Conservation (phyloP, 2,888 invertebrate species). For the Baronia brevicornis region DNA sequence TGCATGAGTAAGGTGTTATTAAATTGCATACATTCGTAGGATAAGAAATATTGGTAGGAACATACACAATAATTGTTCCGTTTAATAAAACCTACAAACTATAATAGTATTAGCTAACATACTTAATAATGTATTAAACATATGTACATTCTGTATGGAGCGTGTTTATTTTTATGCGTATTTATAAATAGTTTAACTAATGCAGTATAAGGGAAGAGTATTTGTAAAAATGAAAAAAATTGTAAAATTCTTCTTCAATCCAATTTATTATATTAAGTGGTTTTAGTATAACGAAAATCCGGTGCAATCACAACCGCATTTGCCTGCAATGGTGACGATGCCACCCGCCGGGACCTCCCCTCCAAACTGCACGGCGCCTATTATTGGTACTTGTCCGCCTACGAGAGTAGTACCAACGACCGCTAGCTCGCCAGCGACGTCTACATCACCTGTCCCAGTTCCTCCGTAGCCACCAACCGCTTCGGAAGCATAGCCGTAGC, state of each 20-base stretch:
- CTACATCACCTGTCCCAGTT: constrained; percentile 8
- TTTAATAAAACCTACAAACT: no score
- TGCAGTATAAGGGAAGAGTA: no score
- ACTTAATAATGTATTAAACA: no score
- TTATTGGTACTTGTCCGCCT: constrained; percentile 9
- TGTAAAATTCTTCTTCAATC: not conserved
- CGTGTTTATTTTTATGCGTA: no score
- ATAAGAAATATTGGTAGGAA: no score
- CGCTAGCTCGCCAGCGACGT: constrained; percentile 10
- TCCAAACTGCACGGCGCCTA: constrained; percentile 11
- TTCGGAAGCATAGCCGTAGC: constrained; percentile 3
- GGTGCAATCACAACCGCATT: constrained; percentile 9
- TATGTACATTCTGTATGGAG: no score
- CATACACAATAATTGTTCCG: no score
- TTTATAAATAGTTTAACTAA: no score
- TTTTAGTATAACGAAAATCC: not conserved
- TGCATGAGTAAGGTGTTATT: no score
- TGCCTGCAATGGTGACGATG: constrained; percentile 5
- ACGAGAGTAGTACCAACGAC: constrained; percentile 8
- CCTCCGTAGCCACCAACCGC: constrained; percentile 6
- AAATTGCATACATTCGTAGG: no score
- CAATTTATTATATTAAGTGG: not conserved
- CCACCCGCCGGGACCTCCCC: constrained; percentile 10
- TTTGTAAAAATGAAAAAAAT: constrained; percentile 13
- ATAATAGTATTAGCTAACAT: no score